phyloP scores from a whole-genome alignment of 1,140 invertebrate species.

The Papilio xuthus region DNA sequence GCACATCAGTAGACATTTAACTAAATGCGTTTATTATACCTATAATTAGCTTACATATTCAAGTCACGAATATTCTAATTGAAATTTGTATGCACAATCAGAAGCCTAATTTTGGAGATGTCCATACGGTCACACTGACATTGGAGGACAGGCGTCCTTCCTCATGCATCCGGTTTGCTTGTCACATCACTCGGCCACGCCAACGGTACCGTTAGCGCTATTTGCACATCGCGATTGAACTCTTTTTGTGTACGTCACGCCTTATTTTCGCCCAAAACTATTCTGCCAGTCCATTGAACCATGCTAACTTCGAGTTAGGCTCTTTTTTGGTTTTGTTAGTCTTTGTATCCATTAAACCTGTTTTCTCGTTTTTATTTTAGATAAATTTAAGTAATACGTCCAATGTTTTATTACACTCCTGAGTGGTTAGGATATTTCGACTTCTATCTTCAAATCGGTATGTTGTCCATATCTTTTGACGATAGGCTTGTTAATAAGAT shows the following conservation, averaged over 20 bases:
- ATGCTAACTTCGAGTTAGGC: conserved; percentile 1
- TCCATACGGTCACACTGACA: conserved; percentile 59
- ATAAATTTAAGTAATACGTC: too few relatives aligned
- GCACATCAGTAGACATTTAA: not conserved
- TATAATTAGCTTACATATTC: not conserved
- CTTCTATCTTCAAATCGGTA: too few relatives aligned
- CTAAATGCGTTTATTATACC: conserved; percentile 6
- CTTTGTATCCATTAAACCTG: not conserved
- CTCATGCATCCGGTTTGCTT: conserved; percentile 61
- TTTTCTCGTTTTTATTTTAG: too few relatives aligned
- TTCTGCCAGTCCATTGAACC: conserved; percentile 57
- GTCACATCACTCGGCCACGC: conserved; percentile 49
- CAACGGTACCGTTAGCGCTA: conserved; percentile 60
- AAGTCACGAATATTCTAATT: conserved; percentile 44
- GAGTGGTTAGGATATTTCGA: too few relatives aligned
- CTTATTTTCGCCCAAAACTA: conserved; percentile 52
- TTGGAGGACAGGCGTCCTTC: conserved; percentile 65
- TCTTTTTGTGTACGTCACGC: conserved; percentile 51
- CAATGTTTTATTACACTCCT: too few relatives aligned
- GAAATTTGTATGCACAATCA: conserved; percentile 58
- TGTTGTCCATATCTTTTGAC: too few relatives aligned
- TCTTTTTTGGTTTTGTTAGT: not conserved
- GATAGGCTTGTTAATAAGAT: too few relatives aligned
- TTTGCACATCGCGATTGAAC: conserved; percentile 66
- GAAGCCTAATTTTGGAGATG: conserved; percentile 67